These are phyloP conservation scores for Drosophila infuscata DNA, from an alignment of 2,888 invertebrate genomes.

Conservation along the genomic window DNA sequence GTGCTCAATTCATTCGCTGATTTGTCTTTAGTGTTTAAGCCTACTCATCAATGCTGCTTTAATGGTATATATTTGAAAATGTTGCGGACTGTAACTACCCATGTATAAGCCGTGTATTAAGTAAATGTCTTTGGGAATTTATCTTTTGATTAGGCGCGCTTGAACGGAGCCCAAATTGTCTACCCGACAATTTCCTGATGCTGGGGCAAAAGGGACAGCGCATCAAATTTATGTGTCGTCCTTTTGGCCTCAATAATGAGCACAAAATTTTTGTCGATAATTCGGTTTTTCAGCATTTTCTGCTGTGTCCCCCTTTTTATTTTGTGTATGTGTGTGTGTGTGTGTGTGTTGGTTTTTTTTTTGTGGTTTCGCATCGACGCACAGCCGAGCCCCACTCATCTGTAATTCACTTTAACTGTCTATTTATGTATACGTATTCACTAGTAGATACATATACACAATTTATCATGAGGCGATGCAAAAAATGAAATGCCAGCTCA, in stretches of 20 bases:
- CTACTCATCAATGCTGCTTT: slow-evolving; percentile 1
- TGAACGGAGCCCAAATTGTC: slow-evolving; percentile 64
- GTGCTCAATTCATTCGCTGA: not conserved
- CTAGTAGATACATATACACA: slow-evolving; percentile 24
- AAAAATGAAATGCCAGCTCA: slow-evolving; percentile 71
- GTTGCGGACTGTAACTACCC: slow-evolving; percentile 27
- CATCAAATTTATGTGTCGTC: slow-evolving; percentile 74
- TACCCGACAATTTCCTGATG: slow-evolving; percentile 65
- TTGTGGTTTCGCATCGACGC: slow-evolving; percentile 62
- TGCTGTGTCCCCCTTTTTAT: slow-evolving; percentile 37
- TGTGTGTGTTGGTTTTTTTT: slow-evolving; percentile 2
- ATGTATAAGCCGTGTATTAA: slow-evolving; percentile 22
- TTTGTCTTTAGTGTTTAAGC: not conserved
- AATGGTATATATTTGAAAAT: slow-evolving; percentile 20
- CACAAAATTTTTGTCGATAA: slow-evolving; percentile 75
- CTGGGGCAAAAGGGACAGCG: slow-evolving; percentile 61
- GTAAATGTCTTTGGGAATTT: slow-evolving; percentile 54
- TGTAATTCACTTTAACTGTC: slow-evolving; percentile 79
- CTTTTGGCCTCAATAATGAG: slow-evolving; percentile 75
- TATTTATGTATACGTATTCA: slow-evolving; percentile 28
- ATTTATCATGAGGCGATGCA: slow-evolving; percentile 63
- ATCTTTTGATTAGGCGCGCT: slow-evolving; percentile 72
- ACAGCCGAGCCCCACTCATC: slow-evolving; percentile 58
- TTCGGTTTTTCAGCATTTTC: slow-evolving; percentile 64
- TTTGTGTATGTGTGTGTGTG: slow-evolving; percentile 1